Evolutionary conservation across 2,113 vertebrate species (phyloP).

Genomic region (Gobio gobio): DNA sequence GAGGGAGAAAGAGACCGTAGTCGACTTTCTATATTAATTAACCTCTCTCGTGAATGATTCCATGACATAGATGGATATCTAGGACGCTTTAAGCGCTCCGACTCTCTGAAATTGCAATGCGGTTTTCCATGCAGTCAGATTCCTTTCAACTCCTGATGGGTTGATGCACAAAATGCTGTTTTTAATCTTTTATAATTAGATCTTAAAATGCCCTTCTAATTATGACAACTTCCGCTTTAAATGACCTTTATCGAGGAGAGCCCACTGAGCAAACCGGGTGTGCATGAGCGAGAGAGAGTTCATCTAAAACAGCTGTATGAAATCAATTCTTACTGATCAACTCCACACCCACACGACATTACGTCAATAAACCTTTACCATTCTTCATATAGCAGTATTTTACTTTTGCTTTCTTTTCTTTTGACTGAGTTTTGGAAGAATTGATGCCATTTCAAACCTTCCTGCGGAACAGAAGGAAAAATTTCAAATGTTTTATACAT

Average conservation of each 20-base stretch:
- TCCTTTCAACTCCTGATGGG: slow-evolving; percentile 74
- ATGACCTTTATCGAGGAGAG: slow-evolving; percentile 68
- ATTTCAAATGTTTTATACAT: background rate
- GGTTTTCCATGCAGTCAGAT: slow-evolving; percentile 87
- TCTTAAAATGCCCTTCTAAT: slow-evolving; percentile 79
- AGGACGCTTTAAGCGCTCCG: slow-evolving; percentile 88
- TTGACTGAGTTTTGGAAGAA: background rate
- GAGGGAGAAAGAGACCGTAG: slow-evolving; percentile 69
- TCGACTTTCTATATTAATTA: slow-evolving; percentile 93
- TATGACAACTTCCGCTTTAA: slow-evolving; percentile 76
- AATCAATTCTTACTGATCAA: slow-evolving; percentile 40
- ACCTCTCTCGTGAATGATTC: slow-evolving; percentile 89
- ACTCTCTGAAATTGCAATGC: slow-evolving; percentile 75
- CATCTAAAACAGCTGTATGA: slow-evolving; percentile 32
- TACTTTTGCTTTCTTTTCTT: background rate
- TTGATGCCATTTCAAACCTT: background rate
- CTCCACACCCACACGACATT: background rate
- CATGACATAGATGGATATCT: slow-evolving; percentile 85
- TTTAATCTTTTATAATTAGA: slow-evolving; percentile 77
- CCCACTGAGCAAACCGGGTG: background rate
- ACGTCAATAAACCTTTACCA: slow-evolving; percentile 31
- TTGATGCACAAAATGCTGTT: slow-evolving; percentile 72
- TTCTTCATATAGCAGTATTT: background rate
- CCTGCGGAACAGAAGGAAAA: background rate
- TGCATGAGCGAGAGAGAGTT: background rate